Evolutionary conservation across 2,888 invertebrate genomes (phyloP).

Genomic region (Pycnomerus fuliginosus): DNA sequence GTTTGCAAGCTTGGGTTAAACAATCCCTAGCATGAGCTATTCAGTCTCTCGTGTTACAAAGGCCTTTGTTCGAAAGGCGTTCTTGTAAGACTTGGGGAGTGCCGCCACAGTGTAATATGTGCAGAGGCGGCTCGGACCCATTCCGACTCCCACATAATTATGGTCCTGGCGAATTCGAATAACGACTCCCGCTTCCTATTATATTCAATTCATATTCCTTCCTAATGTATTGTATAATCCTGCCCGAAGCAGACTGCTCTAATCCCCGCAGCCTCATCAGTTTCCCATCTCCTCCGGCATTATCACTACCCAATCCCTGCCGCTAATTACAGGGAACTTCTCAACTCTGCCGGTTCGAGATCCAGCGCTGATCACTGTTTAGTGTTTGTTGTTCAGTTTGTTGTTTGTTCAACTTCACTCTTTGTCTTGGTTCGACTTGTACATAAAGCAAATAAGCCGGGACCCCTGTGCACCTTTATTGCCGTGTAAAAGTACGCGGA

Average conservation of each 20-base stretch:
- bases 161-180: neutral
- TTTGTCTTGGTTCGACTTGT: conserved; percentile 27
- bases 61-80: neutral
- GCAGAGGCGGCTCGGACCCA: neutral
- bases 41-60: conserved; percentile 8
- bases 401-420: conserved; percentile 37
- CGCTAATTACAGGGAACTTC: conserved; percentile 50
- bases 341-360: conserved; percentile 33
- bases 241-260: conserved; percentile 39
- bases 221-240: conserved; percentile 47
- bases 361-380: conserved; percentile 45
- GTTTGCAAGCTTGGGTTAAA: conserved; percentile 21
- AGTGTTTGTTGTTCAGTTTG: conserved; percentile 47
- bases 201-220: conserved; percentile 43
- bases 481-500: conserved; percentile 9
- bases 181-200: neutral
- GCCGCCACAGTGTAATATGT: neutral
- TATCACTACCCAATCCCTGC: conserved; percentile 48
- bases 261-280: conserved; percentile 50
- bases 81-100: neutral
- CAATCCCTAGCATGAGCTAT: conserved; percentile 25
- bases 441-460: conserved; percentile 3
- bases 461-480: conserved; percentile 11
- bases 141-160: neutral
- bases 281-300: conserved; percentile 48